These are phyloP conservation scores for Sylvilagus floridanus DNA, from an alignment of 2,797 vertebrate species.

Conservation along the genomic window DNA sequence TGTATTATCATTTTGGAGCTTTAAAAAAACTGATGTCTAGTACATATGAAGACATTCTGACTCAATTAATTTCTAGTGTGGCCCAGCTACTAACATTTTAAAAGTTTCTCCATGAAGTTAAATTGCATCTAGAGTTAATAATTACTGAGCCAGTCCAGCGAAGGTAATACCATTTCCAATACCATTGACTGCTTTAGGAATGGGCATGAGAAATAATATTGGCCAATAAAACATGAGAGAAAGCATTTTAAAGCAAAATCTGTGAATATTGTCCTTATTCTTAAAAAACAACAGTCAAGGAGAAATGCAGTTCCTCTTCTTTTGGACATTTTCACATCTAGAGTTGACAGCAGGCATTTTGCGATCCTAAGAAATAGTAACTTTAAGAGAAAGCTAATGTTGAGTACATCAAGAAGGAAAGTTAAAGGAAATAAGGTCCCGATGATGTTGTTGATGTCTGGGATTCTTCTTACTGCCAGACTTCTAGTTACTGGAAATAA, in stretches of 20 bases:
- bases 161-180: background rate
- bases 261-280: background rate
- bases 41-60: background rate
- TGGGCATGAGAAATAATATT: background rate
- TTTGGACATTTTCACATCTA: background rate
- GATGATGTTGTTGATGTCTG: background rate
- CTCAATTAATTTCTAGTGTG: background rate
- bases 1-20: background rate
- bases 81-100: background rate
- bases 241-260: background rate
- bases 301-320: background rate
- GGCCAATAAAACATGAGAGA: background rate
- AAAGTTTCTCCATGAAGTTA: background rate
- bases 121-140: background rate
- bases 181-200: background rate
- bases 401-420: background rate
- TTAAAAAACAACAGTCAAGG: slow-evolving; percentile 17
- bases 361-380: background rate
- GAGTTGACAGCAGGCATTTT: background rate
- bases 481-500: slow-evolving; percentile 31
- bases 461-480: background rate
- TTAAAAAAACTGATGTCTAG: background rate
- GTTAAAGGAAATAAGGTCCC: background rate
- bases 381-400: background rate
- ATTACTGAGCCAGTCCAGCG: background rate